Evolutionary conservation across 2,113 vertebrate genomes (phyloP).

Genomic region (Phrynosoma blainvillii): DNA sequence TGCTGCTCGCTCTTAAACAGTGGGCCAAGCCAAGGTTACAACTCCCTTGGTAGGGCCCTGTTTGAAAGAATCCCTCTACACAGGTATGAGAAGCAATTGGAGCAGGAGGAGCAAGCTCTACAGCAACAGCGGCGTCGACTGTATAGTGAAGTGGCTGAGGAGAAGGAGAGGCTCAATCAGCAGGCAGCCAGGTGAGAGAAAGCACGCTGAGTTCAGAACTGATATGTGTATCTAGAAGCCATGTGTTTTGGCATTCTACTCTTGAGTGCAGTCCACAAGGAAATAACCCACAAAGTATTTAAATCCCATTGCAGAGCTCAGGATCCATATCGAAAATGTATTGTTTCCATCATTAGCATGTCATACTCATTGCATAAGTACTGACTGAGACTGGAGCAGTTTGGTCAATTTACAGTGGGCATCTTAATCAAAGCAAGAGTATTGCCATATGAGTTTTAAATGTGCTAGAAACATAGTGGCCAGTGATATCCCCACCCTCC

Average conservation of each 20-base stretch:
- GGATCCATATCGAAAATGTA: neutral
- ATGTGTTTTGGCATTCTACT: neutral
- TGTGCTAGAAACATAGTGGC: neutral
- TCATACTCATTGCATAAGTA: neutral
- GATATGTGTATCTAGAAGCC: neutral
- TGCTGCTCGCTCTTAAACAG: neutral
- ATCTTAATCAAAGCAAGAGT: too few relatives aligned
- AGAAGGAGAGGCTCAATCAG: conserved; percentile 89
- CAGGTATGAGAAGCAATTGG: conserved; percentile 92
- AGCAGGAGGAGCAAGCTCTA: conserved; percentile 88
- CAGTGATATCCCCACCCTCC: too few relatives aligned
- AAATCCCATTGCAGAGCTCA: neutral
- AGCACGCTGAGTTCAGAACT: neutral
- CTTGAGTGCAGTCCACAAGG: too few relatives aligned
- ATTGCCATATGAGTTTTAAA: neutral
- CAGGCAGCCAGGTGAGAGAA: conserved; percentile 84
- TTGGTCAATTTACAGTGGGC: neutral
- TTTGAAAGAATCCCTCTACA: neutral
- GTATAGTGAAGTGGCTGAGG: conserved; percentile 87
- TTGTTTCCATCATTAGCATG: neutral
- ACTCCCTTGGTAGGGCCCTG: accelerated
- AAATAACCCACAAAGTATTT: neutral
- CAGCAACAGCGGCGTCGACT: conserved; percentile 91
- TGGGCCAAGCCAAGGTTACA: accelerated
- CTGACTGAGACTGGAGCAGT: neutral